Conservation (phyloP, 2,113 vertebrate species). For the Anas platyrhynchos region DNA sequence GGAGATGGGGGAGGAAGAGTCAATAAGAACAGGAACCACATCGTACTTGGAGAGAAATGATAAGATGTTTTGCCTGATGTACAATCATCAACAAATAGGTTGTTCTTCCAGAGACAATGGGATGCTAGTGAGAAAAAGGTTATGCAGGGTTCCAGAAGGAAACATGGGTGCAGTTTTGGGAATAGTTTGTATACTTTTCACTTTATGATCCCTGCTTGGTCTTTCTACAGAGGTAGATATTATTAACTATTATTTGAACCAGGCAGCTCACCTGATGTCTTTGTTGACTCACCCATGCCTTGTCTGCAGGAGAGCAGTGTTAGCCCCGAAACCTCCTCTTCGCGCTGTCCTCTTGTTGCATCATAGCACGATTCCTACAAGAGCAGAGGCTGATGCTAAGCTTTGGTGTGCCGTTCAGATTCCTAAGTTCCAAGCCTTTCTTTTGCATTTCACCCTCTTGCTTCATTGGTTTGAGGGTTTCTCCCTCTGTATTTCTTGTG, state of each 20-base stretch:
- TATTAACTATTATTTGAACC: not conserved
- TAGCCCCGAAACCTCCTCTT: not conserved
- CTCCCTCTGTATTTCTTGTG: not conserved
- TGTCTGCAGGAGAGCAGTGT: not conserved
- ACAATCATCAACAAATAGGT: not conserved
- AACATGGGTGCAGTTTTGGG: not conserved
- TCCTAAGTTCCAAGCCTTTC: not conserved
- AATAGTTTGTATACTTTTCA: not conserved
- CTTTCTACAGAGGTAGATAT: not conserved
- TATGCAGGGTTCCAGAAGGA: not conserved
- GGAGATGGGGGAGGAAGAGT: not conserved
- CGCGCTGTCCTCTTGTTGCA: fast-evolving
- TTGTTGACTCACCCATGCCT: not conserved
- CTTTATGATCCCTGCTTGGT: not conserved
- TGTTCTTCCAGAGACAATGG: not conserved
- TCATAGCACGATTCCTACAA: not conserved
- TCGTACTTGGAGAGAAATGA: not conserved
- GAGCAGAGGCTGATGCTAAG: not conserved
- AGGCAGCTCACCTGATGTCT: not conserved
- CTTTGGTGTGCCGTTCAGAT: not conserved
- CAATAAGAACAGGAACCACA: not conserved
- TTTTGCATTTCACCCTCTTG: not conserved
- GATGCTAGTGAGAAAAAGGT: not conserved
- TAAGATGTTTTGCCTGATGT: not conserved
- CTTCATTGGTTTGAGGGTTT: not conserved